Percentiles rank a stretch among this genome's conserved stretches.
Conservation (phyloP, 2,888 invertebrate species). For the Eupithecia tripunctaria region DNA sequence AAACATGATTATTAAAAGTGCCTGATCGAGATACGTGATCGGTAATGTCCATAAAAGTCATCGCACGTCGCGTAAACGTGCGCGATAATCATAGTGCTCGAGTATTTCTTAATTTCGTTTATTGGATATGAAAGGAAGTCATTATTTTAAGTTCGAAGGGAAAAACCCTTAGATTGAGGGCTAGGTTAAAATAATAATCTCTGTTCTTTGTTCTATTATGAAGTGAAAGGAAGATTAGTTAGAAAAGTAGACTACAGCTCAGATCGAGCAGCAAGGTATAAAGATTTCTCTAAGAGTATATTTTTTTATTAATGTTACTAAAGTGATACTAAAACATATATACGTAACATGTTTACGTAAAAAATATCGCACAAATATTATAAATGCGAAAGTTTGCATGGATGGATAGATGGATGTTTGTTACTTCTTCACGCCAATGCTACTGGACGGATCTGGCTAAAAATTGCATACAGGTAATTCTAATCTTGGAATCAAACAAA, state of each 20-base stretch:
- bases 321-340: too few relatives aligned
- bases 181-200: not conserved
- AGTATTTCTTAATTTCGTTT: constrained; percentile 21
- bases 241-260: not conserved
- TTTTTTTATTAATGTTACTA: not conserved
- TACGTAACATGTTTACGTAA: too few relatives aligned
- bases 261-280: not conserved
- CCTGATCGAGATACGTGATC: constrained; percentile 27
- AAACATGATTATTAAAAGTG: constrained; percentile 29
- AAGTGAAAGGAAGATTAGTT: not conserved
- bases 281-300: not conserved
- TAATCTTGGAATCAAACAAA: too few relatives aligned
- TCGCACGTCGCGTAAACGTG: constrained; percentile 21
- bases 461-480: too few relatives aligned
- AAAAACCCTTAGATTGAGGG: not conserved
- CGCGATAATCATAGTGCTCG: constrained; percentile 26
- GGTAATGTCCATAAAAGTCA: constrained; percentile 36
- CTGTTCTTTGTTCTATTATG: not conserved
- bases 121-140: constrained; percentile 22
- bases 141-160: not conserved
- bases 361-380: too few relatives aligned
- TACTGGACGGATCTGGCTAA: too few relatives aligned
- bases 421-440: too few relatives aligned
- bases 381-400: too few relatives aligned
- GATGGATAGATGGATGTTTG: too few relatives aligned